Percentiles rank a stretch among this genome's conserved stretches.
phyloP scores from a whole-genome alignment of 2,797 vertebrate genomes.

The Lepus townsendii region DNA sequence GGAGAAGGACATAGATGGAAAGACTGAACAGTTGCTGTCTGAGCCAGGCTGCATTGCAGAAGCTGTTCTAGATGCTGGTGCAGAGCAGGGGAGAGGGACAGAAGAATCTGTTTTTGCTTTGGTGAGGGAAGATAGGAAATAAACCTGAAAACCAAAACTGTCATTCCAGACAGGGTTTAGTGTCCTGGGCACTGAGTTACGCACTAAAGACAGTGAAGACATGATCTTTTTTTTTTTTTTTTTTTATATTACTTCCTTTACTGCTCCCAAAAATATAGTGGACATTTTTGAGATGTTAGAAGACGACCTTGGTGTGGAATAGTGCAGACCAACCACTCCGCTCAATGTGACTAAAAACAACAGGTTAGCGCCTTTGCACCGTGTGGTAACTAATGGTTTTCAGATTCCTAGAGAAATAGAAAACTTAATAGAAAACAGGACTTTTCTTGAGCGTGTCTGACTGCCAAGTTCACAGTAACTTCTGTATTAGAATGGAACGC shows the following conservation, averaged over 20 bases:
- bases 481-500: constrained; percentile 51
- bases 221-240: background rate
- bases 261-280: background rate
- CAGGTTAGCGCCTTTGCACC: background rate
- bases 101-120: background rate
- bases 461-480: constrained; percentile 66
- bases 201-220: background rate
- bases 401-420: constrained; percentile 69
- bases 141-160: background rate
- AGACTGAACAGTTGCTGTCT: background rate
- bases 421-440: constrained; percentile 77
- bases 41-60: too few species aligned
- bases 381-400: background rate
- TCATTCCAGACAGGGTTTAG: background rate
- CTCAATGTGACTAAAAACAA: background rate
- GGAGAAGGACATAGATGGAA: background rate
- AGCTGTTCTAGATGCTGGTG: background rate
- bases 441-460: constrained; percentile 9
- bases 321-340: background rate
- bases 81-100: background rate
- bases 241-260: background rate
- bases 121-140: background rate
- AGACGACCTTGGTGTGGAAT: background rate
- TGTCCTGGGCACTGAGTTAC: background rate
- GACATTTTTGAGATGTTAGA: constrained; percentile 35